phyloP scores from a whole-genome alignment of 2,113 vertebrate species.

The Perca fluviatilis region DNA sequence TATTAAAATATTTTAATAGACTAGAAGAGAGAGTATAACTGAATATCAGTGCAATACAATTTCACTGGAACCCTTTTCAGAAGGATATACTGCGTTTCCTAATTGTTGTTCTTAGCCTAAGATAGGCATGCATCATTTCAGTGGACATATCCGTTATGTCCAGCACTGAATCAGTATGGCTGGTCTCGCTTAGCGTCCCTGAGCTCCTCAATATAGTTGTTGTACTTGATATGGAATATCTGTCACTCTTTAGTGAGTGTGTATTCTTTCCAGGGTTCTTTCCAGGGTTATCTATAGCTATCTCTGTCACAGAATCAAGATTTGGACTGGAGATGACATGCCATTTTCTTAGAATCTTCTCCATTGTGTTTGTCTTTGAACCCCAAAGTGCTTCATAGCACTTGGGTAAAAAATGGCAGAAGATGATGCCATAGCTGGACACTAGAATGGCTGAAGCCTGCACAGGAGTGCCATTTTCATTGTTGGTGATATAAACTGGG shows the following conservation, averaged over 20 bases:
- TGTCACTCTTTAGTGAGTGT: background rate
- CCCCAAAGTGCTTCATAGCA: slow-evolving; percentile 63
- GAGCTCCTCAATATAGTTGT: background rate
- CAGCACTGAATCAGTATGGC: background rate
- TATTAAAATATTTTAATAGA: too few species aligned
- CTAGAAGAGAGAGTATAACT: background rate
- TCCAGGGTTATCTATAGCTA: background rate
- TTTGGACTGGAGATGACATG: background rate
- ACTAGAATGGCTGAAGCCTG: slow-evolving; percentile 79
- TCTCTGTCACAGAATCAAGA: background rate
- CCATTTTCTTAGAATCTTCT: slow-evolving; percentile 34
- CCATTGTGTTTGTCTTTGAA: background rate
- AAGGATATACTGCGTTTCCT: slow-evolving; percentile 16
- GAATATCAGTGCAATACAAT: background rate
- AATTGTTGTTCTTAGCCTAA: background rate
- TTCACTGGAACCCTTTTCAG: background rate
- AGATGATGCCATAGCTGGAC: slow-evolving; percentile 78
- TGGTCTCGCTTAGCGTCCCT: background rate
- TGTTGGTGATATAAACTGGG: slow-evolving; percentile 72
- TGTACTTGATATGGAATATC: background rate
- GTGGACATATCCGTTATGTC: background rate
- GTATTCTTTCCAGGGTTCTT: too few species aligned
- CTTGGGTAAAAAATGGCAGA: slow-evolving; percentile 78
- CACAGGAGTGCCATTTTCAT: slow-evolving; percentile 51
- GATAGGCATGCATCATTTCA: background rate